phyloP scores from a whole-genome alignment of 2,888 invertebrate genomes.

The Tachina fera region DNA sequence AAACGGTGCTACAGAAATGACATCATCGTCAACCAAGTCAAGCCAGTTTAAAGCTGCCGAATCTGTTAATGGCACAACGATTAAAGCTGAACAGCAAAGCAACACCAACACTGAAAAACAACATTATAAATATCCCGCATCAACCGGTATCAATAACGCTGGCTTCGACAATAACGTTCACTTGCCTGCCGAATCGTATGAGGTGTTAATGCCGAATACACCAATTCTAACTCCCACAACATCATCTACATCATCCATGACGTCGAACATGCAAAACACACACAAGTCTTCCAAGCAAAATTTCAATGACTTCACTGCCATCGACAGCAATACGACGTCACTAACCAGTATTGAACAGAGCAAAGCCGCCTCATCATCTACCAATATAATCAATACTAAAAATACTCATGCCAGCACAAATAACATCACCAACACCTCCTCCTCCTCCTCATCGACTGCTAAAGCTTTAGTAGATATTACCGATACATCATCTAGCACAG shows the following conservation, averaged over 20 bases:
- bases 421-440: slow-evolving; percentile 57
- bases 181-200: slow-evolving; percentile 52
- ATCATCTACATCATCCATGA: slow-evolving; percentile 63
- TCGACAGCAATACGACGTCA: slow-evolving; percentile 74
- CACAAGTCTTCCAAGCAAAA: slow-evolving; percentile 69
- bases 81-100: slow-evolving; percentile 69
- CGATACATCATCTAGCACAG: slow-evolving; percentile 62
- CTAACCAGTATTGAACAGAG: slow-evolving; percentile 48
- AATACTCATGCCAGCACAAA: slow-evolving; percentile 21
- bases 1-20: slow-evolving; percentile 78
- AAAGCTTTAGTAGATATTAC: slow-evolving; percentile 73
- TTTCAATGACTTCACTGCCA: slow-evolving; percentile 61
- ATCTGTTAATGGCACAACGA: slow-evolving; percentile 64
- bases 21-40: slow-evolving; percentile 77
- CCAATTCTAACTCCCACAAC: slow-evolving; percentile 56
- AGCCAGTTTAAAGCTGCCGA: slow-evolving; percentile 68
- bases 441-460: slow-evolving; percentile 61
- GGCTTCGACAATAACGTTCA: slow-evolving; percentile 35
- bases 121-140: slow-evolving; percentile 49
- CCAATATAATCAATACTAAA: slow-evolving; percentile 3
- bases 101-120: slow-evolving; percentile 65
- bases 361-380: slow-evolving; percentile 33
- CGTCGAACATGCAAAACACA: slow-evolving; percentile 66
- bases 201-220: slow-evolving; percentile 63
- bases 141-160: slow-evolving; percentile 7